A percentile compares a stretch with the other conserved stretches of the same genome.
These are phyloP conservation scores for Sebastes paucispinis DNA, from an alignment of 2,797 vertebrate species.

Conservation along the genomic window DNA sequence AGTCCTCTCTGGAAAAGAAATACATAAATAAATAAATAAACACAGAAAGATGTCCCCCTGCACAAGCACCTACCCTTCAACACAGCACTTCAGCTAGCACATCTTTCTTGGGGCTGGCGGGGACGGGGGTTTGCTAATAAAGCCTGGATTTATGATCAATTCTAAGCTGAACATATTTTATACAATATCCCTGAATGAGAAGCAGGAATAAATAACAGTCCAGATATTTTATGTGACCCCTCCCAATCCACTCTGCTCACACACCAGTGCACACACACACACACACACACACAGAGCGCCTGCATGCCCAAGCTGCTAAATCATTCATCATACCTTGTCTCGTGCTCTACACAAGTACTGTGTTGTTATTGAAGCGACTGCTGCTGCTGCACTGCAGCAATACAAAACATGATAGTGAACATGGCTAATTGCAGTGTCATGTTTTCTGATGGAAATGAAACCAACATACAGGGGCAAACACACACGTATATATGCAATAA, in stretches of 20 bases:
- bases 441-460: constrained; percentile 23
- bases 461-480: constrained; percentile 1
- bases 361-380: constrained; percentile 33
- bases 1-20: constrained; percentile 42
- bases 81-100: not conserved
- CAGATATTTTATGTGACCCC: constrained; percentile 21
- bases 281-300: not conserved
- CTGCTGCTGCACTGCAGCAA: constrained; percentile 60
- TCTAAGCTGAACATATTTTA: constrained; percentile 15
- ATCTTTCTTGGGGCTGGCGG: not conserved
- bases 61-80: constrained; percentile 29
- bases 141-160: not conserved
- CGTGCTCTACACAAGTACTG: constrained; percentile 34
- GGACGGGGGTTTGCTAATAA: not conserved
- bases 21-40: constrained; percentile 63
- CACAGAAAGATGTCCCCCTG: constrained; percentile 25
- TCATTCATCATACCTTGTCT: constrained; percentile 63
- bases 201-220: constrained; percentile 25
- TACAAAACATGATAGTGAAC: constrained; percentile 11
- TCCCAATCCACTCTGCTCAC: not conserved
- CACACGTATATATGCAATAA: constrained; percentile 8
- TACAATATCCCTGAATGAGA: constrained; percentile 19
- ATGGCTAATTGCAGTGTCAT: constrained; percentile 42
- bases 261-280: not conserved
- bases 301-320: constrained; percentile 50